Evolutionary conservation across 2,888 invertebrate genomes (phyloP).

Genomic region (Drosophila tanythrix): DNA sequence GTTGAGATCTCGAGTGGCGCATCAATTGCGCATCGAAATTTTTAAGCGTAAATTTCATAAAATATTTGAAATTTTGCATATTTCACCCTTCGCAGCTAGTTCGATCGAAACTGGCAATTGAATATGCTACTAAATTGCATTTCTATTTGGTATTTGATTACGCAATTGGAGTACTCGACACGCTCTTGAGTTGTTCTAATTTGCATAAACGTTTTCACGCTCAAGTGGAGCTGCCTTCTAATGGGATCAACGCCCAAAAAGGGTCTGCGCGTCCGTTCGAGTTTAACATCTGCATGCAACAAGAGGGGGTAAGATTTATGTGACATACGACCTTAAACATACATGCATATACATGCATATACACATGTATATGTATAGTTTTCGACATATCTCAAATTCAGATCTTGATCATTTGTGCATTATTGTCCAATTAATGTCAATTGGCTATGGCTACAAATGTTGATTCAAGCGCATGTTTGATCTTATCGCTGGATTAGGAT

Average conservation of each 20-base stretch:
- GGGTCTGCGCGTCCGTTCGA: slow-evolving; percentile 1
- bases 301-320: neutral
- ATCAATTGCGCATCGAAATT: slow-evolving; percentile 79
- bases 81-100: slow-evolving; percentile 50
- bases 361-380: neutral
- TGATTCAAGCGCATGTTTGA: slow-evolving; percentile 37
- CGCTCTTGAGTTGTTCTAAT: slow-evolving; percentile 59
- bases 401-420: slow-evolving; percentile 38
- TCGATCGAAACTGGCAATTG: slow-evolving; percentile 18
- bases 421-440: slow-evolving; percentile 74
- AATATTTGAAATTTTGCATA: slow-evolving; percentile 47
- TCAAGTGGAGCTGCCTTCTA: slow-evolving; percentile 44
- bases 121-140: slow-evolving; percentile 48
- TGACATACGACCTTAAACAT: slow-evolving; percentile 22
- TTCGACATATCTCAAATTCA: slow-evolving; percentile 16
- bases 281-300: neutral
- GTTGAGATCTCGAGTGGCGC: slow-evolving; percentile 62
- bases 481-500: slow-evolving; percentile 55
- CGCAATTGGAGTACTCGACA: slow-evolving; percentile 71
- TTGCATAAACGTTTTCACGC: slow-evolving; percentile 71
- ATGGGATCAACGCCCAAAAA: slow-evolving; percentile 12
- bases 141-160: slow-evolving; percentile 59
- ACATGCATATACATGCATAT: neutral
- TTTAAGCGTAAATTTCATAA: slow-evolving; percentile 65
- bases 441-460: slow-evolving; percentile 41